Evolutionary conservation across 2,113 vertebrate genomes (phyloP).

Genomic region (Micromys minutus): DNA sequence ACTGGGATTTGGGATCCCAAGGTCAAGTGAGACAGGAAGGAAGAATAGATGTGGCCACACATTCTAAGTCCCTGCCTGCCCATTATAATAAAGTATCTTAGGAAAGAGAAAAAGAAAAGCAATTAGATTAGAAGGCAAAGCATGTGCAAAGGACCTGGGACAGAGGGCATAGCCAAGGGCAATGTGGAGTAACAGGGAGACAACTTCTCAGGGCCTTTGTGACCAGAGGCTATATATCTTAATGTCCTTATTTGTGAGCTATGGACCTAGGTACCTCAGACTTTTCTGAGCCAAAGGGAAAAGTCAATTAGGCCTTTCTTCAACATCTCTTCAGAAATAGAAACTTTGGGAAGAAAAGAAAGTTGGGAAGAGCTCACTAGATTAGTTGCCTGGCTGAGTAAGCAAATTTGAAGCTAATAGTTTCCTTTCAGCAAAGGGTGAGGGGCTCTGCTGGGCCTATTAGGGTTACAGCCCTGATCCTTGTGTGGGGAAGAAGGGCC

Average conservation of each 20-base stretch:
- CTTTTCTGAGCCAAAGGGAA: not conserved
- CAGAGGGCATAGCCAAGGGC: not conserved
- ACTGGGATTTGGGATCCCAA: not conserved
- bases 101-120: too few species aligned
- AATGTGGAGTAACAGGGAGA: fast-evolving
- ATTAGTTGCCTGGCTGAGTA: slow-evolving; percentile 51
- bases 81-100: not conserved
- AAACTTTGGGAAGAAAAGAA: not conserved
- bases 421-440: not conserved
- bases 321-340: not conserved
- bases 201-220: fast-evolving
- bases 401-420: slow-evolving; percentile 48
- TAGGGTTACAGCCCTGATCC: too few species aligned
- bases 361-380: not conserved
- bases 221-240: fast-evolving
- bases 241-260: fast-evolving
- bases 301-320: not conserved
- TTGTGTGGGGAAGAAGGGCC: too few species aligned
- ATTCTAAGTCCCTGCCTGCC: fast-evolving
- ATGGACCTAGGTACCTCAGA: fast-evolving
- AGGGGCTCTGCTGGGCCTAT: not conserved
- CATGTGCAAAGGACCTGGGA: not conserved
- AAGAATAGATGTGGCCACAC: fast-evolving
- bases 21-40: not conserved
- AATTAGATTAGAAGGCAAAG: not conserved